Evolutionary conservation across 2,113 vertebrate genomes (phyloP), one percentile per base, ranked within the genome.

Genomic region (Macrotis lagotis): DNA sequence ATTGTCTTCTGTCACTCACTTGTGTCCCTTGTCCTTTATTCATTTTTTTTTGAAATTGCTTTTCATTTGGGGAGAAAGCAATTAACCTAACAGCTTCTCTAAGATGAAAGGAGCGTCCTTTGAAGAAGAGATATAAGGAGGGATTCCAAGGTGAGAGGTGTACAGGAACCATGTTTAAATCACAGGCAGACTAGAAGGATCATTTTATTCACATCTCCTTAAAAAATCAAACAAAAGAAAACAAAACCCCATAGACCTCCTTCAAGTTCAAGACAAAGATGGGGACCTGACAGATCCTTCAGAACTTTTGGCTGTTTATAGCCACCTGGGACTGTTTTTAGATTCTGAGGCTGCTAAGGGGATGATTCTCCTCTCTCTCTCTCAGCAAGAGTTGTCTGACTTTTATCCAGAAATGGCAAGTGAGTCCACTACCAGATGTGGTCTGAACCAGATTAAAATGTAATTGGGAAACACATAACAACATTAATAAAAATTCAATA

Each of bases 1-100:
- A 89, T 55, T 95, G 92, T 16, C 95, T 92, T 74, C 95, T 92
- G 93, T 52, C 91, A 88, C 47, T 92, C 94, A 96, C 37, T 51
- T 93, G 19, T 59, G 6, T 48, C 19, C n/a, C 8, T 50, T 31
- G 0, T 1, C 44, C 10, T 94, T 55, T 49, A 3, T 44, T 59
- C 48, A 50, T 89, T 92, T 96, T 48, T n/a, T 83, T 83, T 94
- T 25, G 48, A 50, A 94, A 92, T 92, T 93, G 28, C 37, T 51
- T 96, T 95, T 90, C 50, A 90, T 28, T 44, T 12, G 37, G 24
- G 83, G 74, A 44, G 50, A 5, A 5, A 2, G 0, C 19, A 26
- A 48, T 44, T 90, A 90, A 90, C 89, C 89, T 90, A 48, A 49
- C 25, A 9, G 2, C 28, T 93, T 3, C 93, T 92, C 93, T 44